Evolutionary conservation across 2,888 invertebrate genomes (phyloP).

Genomic region (Phyllotreta striolata): DNA sequence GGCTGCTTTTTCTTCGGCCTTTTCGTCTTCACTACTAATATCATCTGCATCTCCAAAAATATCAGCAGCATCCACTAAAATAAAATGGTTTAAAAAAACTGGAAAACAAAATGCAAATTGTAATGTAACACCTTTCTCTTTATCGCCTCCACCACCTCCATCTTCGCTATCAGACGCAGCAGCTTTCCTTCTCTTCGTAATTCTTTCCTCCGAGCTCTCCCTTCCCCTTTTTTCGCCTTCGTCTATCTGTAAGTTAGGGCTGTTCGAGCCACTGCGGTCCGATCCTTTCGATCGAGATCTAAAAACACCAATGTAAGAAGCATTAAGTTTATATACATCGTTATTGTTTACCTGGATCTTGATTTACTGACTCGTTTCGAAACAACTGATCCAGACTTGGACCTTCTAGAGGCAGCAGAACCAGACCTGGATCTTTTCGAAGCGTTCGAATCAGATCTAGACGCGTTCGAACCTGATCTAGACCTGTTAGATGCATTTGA

Average conservation of each 20-base stretch:
- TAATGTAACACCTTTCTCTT: conserved; percentile 40
- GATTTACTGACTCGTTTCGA: conserved; percentile 39
- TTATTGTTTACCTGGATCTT: conserved; percentile 46
- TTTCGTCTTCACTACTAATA: conserved; percentile 79
- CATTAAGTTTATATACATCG: not conserved
- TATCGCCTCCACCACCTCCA: conserved; percentile 53
- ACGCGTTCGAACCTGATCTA: conserved; percentile 39
- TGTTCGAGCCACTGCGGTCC: conserved; percentile 55
- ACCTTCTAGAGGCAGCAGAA: conserved; percentile 41
- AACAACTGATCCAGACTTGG: conserved; percentile 37
- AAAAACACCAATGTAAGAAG: not conserved
- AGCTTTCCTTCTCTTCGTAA: conserved; percentile 62
- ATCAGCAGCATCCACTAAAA: conserved; percentile 77
- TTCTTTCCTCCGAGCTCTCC: conserved; percentile 50
- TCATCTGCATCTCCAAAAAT: conserved; percentile 94
- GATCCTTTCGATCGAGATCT: conserved; percentile 39
- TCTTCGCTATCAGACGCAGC: conserved; percentile 77
- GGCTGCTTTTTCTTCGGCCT: conserved; percentile 58
- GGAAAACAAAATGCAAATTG: not conserved
- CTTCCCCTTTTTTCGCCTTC: conserved; percentile 60
- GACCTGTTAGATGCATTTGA: conserved; percentile 43
- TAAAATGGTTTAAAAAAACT: not conserved
- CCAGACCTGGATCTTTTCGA: conserved; percentile 39
- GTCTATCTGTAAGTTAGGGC: conserved; percentile 65
- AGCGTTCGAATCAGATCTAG: conserved; percentile 38